These are phyloP conservation scores for Protosalanx chinensis DNA, from an alignment of 2,797 vertebrate genomes.

Conservation along the genomic window DNA sequence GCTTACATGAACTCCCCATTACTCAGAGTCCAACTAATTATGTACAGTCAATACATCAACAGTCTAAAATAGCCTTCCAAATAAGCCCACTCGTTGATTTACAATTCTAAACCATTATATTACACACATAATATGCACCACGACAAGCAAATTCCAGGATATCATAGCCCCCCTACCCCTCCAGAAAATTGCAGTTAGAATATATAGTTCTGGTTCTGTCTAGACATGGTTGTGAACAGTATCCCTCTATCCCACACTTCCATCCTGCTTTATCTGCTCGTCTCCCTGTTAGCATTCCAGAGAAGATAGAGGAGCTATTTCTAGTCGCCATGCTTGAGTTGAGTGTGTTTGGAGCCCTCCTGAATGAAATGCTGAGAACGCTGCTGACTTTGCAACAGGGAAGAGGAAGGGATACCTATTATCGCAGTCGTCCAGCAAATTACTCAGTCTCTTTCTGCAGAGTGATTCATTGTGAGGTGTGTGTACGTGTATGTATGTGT, in stretches of 20 bases:
- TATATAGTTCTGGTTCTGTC: background rate
- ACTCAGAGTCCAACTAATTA: slow-evolving; percentile 36
- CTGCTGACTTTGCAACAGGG: slow-evolving; percentile 58
- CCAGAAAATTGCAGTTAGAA: no score
- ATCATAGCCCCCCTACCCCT: no score
- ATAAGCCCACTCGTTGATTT: no score
- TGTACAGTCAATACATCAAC: slow-evolving; percentile 22
- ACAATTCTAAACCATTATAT: background rate
- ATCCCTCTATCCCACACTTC: background rate
- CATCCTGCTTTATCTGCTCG: background rate
- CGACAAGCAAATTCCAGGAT: background rate
- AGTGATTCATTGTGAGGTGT: slow-evolving; percentile 43
- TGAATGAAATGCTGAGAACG: slow-evolving; percentile 66
- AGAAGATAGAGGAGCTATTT: slow-evolving; percentile 45
- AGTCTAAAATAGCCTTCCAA: background rate
- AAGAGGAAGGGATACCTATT: slow-evolving; percentile 55
- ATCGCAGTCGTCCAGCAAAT: slow-evolving; percentile 57
- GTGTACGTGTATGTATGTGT: slow-evolving; percentile 13
- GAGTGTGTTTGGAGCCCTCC: slow-evolving; percentile 57
- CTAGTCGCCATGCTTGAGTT: slow-evolving; percentile 38
- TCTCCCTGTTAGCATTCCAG: slow-evolving; percentile 27
- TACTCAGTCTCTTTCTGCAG: slow-evolving; percentile 52
- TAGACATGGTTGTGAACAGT: background rate
- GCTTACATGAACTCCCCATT: slow-evolving; percentile 21
- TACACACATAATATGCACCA: background rate